Evolutionary conservation across 2,113 vertebrate genomes (phyloP).

Genomic region (Planiliza haematocheilus): DNA sequence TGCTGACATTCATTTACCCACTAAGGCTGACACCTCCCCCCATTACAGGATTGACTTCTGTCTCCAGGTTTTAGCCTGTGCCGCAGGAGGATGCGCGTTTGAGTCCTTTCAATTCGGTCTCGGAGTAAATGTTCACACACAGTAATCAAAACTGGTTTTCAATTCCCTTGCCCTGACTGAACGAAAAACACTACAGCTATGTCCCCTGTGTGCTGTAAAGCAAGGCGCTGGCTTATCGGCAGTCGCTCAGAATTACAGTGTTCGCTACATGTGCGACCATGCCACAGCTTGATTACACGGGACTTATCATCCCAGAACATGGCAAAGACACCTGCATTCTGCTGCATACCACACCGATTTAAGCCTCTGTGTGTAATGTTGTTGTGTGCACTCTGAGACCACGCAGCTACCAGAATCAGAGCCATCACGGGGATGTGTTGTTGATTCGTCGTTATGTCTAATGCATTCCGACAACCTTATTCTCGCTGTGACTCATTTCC

Average conservation of each 20-base stretch:
- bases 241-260: conserved; percentile 54
- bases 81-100: conserved; percentile 23
- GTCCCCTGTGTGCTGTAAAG: conserved; percentile 41
- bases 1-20: conserved; percentile 84
- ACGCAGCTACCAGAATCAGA: conserved; percentile 17
- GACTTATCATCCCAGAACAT: conserved; percentile 56
- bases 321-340: conserved; percentile 53
- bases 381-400: conserved; percentile 39
- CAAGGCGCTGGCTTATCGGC: conserved; percentile 59
- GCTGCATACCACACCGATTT: conserved; percentile 25
- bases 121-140: conserved; percentile 27
- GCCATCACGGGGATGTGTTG: background rate
- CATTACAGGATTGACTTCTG: conserved; percentile 65
- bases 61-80: conserved; percentile 57
- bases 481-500: conserved; percentile 8
- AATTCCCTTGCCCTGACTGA: conserved; percentile 30
- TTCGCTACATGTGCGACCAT: conserved; percentile 43
- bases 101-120: conserved; percentile 18
- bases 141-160: conserved; percentile 50
- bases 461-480: conserved; percentile 19
- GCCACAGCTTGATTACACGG: conserved; percentile 62
- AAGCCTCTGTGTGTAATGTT: conserved; percentile 35
- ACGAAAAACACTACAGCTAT: conserved; percentile 33
- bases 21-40: conserved; percentile 76
- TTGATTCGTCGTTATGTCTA: conserved; percentile 51